phyloP scores from a whole-genome alignment of 2,888 invertebrate genomes.

The Microplitis manilae region DNA sequence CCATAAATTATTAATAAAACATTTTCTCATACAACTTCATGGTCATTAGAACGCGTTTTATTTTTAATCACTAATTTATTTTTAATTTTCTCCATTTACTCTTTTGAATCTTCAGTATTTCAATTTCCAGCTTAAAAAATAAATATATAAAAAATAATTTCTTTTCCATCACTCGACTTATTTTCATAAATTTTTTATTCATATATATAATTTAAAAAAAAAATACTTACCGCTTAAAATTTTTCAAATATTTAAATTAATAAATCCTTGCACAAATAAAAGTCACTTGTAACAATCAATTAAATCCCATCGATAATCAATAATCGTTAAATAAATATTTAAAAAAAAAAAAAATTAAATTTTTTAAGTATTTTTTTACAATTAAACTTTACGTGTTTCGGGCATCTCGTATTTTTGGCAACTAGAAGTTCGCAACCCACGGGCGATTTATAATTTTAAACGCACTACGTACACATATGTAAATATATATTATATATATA shows the following conservation, averaged over 20 bases:
- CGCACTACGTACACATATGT: conserved; percentile 35
- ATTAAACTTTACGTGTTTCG: conserved; percentile 52
- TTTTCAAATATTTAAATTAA: no score
- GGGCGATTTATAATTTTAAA: conserved; percentile 59
- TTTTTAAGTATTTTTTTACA: conserved; percentile 33
- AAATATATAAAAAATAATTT: no score
- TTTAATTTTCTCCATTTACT: background rate
- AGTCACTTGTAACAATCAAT: no score
- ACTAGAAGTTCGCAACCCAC: conserved; percentile 51
- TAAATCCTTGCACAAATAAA: no score
- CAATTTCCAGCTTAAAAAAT: no score
- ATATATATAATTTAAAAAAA: no score
- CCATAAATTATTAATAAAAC: conserved; percentile 15
- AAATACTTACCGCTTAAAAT: no score
- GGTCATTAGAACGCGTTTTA: background rate
- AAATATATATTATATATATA: background rate
- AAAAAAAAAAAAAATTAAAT: conserved; percentile 10
- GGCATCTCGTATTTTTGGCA: conserved; percentile 56
- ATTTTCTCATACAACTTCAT: background rate
- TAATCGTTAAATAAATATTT: background rate
- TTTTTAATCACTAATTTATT: background rate
- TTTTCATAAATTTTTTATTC: no score
- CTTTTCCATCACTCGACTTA: no score
- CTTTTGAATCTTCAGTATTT: background rate
- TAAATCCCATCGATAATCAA: background rate